Percentiles rank a stretch among this genome's conserved stretches.
Conservation (phyloP, 1,140 invertebrate species). For the Leptinotarsa lineolata region DNA sequence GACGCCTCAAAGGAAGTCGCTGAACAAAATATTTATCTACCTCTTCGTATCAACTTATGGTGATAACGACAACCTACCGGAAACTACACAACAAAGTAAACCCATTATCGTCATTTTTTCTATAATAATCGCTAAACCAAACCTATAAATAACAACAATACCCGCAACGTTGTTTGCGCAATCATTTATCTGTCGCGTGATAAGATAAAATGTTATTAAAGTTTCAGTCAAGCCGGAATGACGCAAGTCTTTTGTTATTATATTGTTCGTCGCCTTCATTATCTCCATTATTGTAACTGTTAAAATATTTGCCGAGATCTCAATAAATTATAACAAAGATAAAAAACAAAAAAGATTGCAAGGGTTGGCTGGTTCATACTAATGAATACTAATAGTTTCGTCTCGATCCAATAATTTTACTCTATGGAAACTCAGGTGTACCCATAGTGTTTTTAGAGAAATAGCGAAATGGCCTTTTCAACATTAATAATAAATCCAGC, state of each 20-base stretch:
- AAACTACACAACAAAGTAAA: not conserved
- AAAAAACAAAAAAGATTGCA: not conserved
- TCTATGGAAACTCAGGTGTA: no score
- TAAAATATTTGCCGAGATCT: constrained; percentile 17
- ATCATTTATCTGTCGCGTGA: constrained; percentile 5
- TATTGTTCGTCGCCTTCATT: constrained; percentile 11
- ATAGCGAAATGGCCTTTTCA: no score
- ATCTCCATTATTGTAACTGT: constrained; percentile 15
- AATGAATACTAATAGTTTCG: not conserved
- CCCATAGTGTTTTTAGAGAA: no score
- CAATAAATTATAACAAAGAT: not conserved
- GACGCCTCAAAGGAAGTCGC: no score
- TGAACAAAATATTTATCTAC: no score
- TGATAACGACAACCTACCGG: not conserved
- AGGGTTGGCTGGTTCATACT: not conserved
- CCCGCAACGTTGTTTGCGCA: not conserved
- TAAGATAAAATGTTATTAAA: constrained; percentile 5
- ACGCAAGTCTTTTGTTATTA: constrained; percentile 13
- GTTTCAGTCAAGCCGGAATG: not conserved
- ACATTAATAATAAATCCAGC: no score
- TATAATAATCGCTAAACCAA: not conserved
- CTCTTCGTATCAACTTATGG: no score
- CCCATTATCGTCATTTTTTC: constrained; percentile 2
- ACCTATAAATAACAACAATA: constrained; percentile 8
- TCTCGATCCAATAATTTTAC: no score